These are phyloP conservation scores for Maniola jurtina DNA, from an alignment of 1,140 invertebrate genomes.

Conservation along the genomic window DNA sequence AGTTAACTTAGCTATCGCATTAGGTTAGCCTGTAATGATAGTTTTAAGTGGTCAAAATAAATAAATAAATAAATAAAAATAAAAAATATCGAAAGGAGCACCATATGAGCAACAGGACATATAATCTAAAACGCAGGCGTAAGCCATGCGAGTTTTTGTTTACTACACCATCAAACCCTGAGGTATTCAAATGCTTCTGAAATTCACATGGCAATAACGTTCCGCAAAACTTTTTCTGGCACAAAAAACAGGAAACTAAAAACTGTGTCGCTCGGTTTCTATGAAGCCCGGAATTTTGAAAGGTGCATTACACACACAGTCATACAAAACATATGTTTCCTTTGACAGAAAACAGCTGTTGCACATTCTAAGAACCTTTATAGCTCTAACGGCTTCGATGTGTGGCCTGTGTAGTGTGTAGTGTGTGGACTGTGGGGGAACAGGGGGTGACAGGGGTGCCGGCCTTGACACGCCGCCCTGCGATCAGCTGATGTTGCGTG, in stretches of 20 bases:
- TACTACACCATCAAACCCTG: too few species aligned
- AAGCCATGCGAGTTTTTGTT: too few species aligned
- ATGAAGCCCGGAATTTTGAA: slow-evolving; percentile 21
- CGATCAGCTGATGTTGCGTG: slow-evolving; percentile 11
- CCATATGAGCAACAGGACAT: too few species aligned
- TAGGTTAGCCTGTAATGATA: too few species aligned
- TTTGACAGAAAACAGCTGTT: slow-evolving; percentile 60
- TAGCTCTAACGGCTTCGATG: slow-evolving; percentile 23
- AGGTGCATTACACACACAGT: slow-evolving; percentile 29
- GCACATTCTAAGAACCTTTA: slow-evolving; percentile 40
- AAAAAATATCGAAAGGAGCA: too few species aligned
- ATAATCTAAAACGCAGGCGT: too few species aligned
- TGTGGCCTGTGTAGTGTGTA: slow-evolving; percentile 1
- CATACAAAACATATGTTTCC: slow-evolving; percentile 50
- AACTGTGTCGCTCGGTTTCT: slow-evolving; percentile 34
- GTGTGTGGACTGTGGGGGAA: not conserved
- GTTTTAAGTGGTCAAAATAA: too few species aligned
- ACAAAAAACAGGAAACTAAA: slow-evolving; percentile 28
- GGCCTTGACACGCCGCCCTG: slow-evolving; percentile 14
- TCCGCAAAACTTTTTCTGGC: slow-evolving; percentile 20
- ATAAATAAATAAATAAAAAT: too few species aligned
- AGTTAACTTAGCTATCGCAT: too few species aligned
- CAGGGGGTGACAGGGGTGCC: slow-evolving; percentile 21
- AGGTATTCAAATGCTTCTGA: not conserved
- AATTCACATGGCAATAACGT: not conserved